Conservation (phyloP, 1,140 invertebrate species). For the Ridgeia piscesae region DNA sequence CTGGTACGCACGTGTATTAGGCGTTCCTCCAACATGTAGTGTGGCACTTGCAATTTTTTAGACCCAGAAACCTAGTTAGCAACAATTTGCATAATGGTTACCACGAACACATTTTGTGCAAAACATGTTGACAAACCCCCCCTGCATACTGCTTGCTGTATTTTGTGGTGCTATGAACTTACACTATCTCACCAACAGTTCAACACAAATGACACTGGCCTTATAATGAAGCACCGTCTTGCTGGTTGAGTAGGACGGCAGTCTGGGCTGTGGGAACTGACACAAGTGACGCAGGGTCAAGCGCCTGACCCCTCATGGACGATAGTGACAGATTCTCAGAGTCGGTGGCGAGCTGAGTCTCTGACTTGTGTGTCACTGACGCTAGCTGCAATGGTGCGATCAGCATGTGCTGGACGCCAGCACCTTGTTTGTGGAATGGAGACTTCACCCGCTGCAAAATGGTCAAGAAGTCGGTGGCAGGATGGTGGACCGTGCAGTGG, state of each 20-base stretch:
- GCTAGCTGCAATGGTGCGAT: background rate
- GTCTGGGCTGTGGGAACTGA: background rate
- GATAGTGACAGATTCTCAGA: background rate
- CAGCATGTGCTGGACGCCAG: background rate
- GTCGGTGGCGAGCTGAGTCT: background rate
- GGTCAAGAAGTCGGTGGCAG: slow-evolving; percentile 11
- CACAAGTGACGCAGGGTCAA: background rate
- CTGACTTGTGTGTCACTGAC: background rate
- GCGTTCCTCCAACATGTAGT: too few species aligned
- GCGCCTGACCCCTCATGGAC: background rate
- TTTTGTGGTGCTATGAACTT: too few species aligned
- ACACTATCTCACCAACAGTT: background rate
- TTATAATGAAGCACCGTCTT: background rate
- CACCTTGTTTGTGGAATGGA: background rate
- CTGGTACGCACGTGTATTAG: too few species aligned
- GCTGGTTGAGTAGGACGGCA: background rate
- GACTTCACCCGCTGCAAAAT: background rate
- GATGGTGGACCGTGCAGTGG: slow-evolving; percentile 59
- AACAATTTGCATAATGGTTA: too few species aligned
- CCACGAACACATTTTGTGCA: too few species aligned
- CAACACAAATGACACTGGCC: background rate
- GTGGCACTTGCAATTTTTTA: too few species aligned
- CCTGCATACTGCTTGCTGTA: too few species aligned
- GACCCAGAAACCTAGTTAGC: too few species aligned
- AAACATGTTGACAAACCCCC: too few species aligned